Evolutionary conservation across 2,888 invertebrate species (phyloP).

Genomic region (Sesia bembeciformis): DNA sequence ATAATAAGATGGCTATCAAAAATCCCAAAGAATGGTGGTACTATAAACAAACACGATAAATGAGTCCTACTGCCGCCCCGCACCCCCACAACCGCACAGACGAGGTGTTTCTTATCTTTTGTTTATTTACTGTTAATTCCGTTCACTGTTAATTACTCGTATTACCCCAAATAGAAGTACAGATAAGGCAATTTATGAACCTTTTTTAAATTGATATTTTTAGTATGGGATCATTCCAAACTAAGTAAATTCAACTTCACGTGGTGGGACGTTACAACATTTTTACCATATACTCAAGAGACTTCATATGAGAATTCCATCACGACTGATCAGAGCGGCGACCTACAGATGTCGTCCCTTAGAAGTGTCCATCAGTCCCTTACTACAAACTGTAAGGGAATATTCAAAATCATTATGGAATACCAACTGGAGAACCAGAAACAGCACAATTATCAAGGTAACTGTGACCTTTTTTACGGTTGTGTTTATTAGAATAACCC

Average conservation of each 20-base stretch:
- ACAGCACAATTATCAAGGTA: conserved; percentile 84
- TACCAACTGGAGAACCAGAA: conserved; percentile 86
- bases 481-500: too few species aligned
- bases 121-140: too few species aligned
- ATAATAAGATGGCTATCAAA: too few species aligned
- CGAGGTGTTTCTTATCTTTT: too few species aligned
- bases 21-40: too few species aligned
- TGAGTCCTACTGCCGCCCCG: too few species aligned
- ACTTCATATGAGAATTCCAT: conserved; percentile 89
- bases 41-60: too few species aligned
- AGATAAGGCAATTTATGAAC: too few species aligned
- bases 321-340: conserved; percentile 85
- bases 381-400: conserved; percentile 89
- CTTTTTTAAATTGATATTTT: conserved; percentile 16
- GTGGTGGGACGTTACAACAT: conserved; percentile 94
- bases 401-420: conserved; percentile 87
- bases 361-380: conserved; percentile 92
- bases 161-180: too few species aligned
- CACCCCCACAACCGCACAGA: too few species aligned
- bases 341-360: conserved; percentile 87
- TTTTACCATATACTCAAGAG: conserved; percentile 87
- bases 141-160: too few species aligned
- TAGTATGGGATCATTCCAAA: conserved; percentile 93
- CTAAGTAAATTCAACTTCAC: conserved; percentile 89
- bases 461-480: conserved; percentile 3